Conservation (phyloP, 2,797 vertebrate species). For the Sphaeramia orbicularis region DNA sequence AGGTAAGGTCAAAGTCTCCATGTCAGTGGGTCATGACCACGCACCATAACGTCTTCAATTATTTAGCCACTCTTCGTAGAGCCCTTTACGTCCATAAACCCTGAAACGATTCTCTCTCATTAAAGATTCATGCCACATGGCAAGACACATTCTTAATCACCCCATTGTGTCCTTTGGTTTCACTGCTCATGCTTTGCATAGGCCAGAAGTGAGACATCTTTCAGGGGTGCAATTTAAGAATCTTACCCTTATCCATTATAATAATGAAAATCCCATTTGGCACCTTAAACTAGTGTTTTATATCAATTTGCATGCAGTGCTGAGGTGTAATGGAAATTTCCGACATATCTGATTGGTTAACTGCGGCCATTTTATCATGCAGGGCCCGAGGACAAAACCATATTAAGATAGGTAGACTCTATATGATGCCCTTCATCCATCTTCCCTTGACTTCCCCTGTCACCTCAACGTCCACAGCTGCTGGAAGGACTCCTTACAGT, state of each 20-base stretch:
- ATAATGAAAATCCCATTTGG: conserved; percentile 55
- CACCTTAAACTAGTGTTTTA: conserved; percentile 38
- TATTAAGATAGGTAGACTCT: conserved; percentile 44
- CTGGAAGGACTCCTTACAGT: not conserved
- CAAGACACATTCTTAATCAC: conserved; percentile 74
- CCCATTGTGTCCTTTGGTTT: conserved; percentile 69
- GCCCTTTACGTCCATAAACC: conserved; percentile 56
- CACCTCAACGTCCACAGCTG: conserved; percentile 33
- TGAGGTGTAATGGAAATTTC: conserved; percentile 34
- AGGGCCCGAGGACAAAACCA: conserved; percentile 13
- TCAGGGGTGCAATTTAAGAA: conserved; percentile 56
- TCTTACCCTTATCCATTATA: conserved; percentile 50
- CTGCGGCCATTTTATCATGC: conserved; percentile 11
- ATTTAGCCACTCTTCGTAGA: conserved; percentile 71
- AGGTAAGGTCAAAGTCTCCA: conserved; percentile 63
- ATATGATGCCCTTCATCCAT: conserved; percentile 44
- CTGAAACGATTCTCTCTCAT: conserved; percentile 69
- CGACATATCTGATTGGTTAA: conserved; percentile 29
- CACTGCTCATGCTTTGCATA: conserved; percentile 51
- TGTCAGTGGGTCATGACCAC: conserved; percentile 73
- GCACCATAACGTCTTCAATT: conserved; percentile 70
- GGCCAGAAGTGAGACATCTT: conserved; percentile 29
- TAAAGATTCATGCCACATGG: conserved; percentile 79
- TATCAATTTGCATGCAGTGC: conserved; percentile 23
- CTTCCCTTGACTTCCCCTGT: conserved; percentile 45